These are phyloP conservation scores for Alethe diademata DNA, from an alignment of 2,113 vertebrate genomes.

Conservation along the genomic window DNA sequence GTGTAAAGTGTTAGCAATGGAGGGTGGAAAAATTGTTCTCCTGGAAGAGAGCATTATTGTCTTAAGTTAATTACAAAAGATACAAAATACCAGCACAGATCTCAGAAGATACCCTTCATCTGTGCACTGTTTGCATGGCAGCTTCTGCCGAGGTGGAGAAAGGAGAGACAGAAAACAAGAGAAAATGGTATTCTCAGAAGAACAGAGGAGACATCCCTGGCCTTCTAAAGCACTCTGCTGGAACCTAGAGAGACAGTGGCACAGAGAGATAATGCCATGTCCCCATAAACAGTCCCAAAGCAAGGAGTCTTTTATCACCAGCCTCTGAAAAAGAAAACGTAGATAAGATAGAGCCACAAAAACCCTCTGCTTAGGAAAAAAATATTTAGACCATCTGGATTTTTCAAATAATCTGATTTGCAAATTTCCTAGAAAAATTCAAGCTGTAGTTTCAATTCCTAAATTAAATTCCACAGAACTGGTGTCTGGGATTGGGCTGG, in stretches of 20 bases:
- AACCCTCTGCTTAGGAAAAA: not conserved
- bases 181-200: not conserved
- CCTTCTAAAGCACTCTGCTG: not conserved
- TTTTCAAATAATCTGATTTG: constrained; percentile 42
- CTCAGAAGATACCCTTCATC: not conserved
- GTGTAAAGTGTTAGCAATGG: not conserved
- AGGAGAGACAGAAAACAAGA: not conserved
- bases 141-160: not conserved
- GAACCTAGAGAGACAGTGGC: not conserved
- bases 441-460: not conserved
- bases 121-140: not conserved
- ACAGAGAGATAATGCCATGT: not conserved
- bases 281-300: not conserved
- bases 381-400: not conserved
- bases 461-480: not conserved
- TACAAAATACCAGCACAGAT: not conserved
- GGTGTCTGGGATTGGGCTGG: not conserved
- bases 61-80: constrained; percentile 4
- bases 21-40: not conserved
- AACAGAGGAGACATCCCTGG: not conserved
- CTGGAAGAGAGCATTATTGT: not conserved
- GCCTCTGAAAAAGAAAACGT: not conserved
- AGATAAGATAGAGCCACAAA: not conserved
- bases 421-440: constrained; percentile 18
- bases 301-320: not conserved